A percentile compares a stretch with the other conserved stretches of the same genome.
phyloP scores from a whole-genome alignment of 2,797 vertebrate genomes.

The Artibeus jamaicensis region DNA sequence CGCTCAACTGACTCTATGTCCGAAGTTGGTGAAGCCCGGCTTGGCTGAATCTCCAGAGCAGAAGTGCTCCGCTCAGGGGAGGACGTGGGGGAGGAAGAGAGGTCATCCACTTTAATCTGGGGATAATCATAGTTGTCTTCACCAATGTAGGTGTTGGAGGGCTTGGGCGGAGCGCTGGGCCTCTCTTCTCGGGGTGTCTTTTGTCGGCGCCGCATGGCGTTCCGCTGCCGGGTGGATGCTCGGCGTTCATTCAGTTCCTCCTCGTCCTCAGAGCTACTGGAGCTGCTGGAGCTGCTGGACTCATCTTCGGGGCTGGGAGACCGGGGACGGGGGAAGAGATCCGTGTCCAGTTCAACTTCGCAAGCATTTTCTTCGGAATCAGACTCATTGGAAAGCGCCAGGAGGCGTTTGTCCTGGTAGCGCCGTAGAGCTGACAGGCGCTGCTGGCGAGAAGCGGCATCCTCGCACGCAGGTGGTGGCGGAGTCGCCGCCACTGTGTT shows the following conservation, averaged over 20 bases:
- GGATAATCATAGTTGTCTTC: conserved; percentile 94
- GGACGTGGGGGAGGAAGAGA: conserved; percentile 82
- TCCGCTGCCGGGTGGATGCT: conserved; percentile 88
- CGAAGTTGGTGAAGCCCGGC: conserved; percentile 81
- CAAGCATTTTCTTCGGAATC: conserved; percentile 94
- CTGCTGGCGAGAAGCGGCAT: conserved; percentile 84
- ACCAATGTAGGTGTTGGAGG: conserved; percentile 86
- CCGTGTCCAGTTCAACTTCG: conserved; percentile 90
- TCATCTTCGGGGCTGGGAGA: conserved; percentile 95
- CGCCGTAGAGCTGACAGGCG: conserved; percentile 84
- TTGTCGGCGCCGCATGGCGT: conserved; percentile 88
- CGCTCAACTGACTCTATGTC: conserved; percentile 86
- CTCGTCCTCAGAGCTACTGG: conserved; percentile 90
- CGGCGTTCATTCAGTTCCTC: conserved; percentile 90
- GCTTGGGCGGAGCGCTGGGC: conserved; percentile 79
- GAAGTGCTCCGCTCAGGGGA: conserved; percentile 83
- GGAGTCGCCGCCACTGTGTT: conserved; percentile 76
- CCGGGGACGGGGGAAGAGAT: conserved; percentile 94
- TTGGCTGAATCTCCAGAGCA: conserved; percentile 79
- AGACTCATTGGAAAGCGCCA: conserved; percentile 93
- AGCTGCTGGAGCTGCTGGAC: conserved; percentile 91
- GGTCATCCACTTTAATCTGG: conserved; percentile 91
- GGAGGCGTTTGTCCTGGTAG: conserved; percentile 90
- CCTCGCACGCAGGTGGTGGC: conserved; percentile 84
- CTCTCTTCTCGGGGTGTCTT: conserved; percentile 87